Evolutionary conservation across 2,888 invertebrate species (phyloP).

Genomic region (Parasteatoda lunata): DNA sequence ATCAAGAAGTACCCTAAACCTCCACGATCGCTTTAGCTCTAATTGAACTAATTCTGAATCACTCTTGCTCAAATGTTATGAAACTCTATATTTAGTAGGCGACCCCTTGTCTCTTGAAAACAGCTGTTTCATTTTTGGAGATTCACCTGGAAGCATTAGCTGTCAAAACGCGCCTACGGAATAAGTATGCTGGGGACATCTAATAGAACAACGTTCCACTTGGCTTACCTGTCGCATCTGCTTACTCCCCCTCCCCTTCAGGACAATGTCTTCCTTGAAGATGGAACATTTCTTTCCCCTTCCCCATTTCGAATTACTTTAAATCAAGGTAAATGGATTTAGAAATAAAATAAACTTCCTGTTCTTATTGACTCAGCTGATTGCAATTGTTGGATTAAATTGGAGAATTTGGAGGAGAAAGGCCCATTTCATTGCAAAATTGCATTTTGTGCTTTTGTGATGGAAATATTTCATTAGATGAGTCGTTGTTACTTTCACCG

Average conservation of each 20-base stretch:
- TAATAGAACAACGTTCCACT: conserved; percentile 34
- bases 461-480: too few species aligned
- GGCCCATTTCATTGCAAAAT: too few species aligned
- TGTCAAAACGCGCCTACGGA: conserved; percentile 9
- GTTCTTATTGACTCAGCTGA: too few species aligned
- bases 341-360: background rate
- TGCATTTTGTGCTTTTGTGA: too few species aligned
- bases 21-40: too few species aligned
- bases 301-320: background rate
- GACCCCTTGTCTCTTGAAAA: background rate
- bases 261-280: background rate
- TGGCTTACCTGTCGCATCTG: conserved; percentile 44
- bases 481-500: too few species aligned
- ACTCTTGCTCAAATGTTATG: background rate
- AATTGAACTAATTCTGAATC: too few species aligned
- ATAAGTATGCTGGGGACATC: conserved; percentile 13
- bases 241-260: conserved; percentile 1
- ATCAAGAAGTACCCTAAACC: too few species aligned
- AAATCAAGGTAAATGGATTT: conserved; percentile 3
- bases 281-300: background rate
- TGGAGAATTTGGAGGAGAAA: too few species aligned
- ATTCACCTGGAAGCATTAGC: conserved; percentile 45
- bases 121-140: conserved; percentile 27
- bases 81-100: conserved; percentile 8
- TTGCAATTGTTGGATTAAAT: too few species aligned